These are phyloP conservation scores for Axis porcinus DNA, from an alignment of 2,113 vertebrate genomes.

Conservation along the genomic window DNA sequence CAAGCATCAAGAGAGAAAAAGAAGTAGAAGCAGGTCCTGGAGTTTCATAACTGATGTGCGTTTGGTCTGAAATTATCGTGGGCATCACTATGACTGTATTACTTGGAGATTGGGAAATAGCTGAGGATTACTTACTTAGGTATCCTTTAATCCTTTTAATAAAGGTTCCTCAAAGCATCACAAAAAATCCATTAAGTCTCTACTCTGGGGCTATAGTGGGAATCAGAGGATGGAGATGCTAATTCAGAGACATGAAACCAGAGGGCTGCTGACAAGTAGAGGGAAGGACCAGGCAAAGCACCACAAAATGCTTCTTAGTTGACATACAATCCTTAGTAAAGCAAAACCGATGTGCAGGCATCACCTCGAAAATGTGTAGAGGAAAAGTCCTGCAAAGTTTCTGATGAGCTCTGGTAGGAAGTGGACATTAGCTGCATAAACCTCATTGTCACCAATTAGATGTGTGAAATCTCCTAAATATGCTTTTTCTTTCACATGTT, in stretches of 20 bases:
- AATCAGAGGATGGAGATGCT: not conserved
- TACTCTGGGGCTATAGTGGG: not conserved
- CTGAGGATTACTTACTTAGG: fast-evolving
- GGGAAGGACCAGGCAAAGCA: not conserved
- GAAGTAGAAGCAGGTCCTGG: fast-evolving
- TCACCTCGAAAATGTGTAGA: not conserved
- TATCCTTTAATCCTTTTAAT: not conserved
- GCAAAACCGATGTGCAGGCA: not conserved
- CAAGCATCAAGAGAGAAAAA: not conserved
- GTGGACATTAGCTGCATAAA: not conserved
- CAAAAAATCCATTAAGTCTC: not conserved
- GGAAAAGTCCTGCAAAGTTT: not conserved
- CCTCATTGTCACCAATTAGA: not conserved
- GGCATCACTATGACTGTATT: fast-evolving
- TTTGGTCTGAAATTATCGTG: not conserved
- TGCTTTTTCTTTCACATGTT: not conserved
- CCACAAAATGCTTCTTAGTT: not conserved
- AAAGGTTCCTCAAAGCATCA: not conserved
- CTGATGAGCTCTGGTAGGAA: too few species aligned
- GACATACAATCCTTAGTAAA: not conserved
- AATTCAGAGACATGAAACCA: not conserved
- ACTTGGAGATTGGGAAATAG: fast-evolving
- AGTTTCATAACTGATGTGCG: fast-evolving
- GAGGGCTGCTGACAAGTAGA: not conserved
- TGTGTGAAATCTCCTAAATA: not conserved